Evolutionary conservation across 2,888 invertebrate species (phyloP), one percentile per base, ranked within the genome.

Genomic region (Cacoxenus indagator): DNA sequence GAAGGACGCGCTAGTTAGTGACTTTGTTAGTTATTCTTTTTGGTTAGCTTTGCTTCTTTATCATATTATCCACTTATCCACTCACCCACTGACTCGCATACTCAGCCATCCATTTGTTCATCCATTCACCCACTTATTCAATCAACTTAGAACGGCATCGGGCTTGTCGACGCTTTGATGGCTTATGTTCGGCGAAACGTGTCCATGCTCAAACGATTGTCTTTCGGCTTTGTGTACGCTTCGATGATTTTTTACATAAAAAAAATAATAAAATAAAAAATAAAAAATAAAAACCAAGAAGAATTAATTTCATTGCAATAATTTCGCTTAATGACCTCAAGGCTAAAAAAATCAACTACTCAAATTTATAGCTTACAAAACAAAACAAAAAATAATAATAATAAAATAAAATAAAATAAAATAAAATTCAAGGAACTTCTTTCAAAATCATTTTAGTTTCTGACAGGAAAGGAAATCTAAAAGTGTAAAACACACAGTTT

Each of bases 1-100:
- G 78, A 79, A 79, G 78, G 78, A 82, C 82, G 73, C 72, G 82
- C 74, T 78, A 74, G 75, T 78, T 80, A 76, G 76, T 71, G 71
- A 70, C n/a, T n/a, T n/a, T n/a, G n/a, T n/a, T n/a, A n/a, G n/a
- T n/a, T n/a, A 69, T 65, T 5, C 37, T 11, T 37, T 5, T 37
- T 19, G 11, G 48, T 48, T 19, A 17, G 48, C 6, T 17, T 48
- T 6, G 19, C 48, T 48, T 48, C 48, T 14, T 48, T 48, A 19
- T 19, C 48, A 48, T 48, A 6, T 48, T n/a, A 19, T 17, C 8
- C 48, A 48, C 48, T 17, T 17, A 46, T 17, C 5, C 46, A 46
- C 46, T n/a, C 46, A 48, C 0, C 8, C 48, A 48, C 48, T 17
- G n/a, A 48, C 48, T 17, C 48, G 17, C 1, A 14, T 17, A 48